phyloP scores from a whole-genome alignment of 2,888 invertebrate genomes.

The Cyaniris semiargus region DNA sequence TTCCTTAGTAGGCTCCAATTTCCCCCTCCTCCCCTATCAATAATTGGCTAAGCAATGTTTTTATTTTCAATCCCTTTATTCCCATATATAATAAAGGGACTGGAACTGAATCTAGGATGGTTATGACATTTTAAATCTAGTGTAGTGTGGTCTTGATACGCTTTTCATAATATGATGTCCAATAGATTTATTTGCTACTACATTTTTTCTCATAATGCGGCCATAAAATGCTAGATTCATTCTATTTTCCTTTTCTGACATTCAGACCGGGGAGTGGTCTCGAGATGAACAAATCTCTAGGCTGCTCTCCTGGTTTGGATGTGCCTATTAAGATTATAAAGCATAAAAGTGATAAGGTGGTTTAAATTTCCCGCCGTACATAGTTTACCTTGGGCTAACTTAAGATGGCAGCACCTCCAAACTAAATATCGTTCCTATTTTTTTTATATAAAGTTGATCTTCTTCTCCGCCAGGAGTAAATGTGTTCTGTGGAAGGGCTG shows the following conservation, averaged over 20 bases:
- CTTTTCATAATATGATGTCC: not conserved
- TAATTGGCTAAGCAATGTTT: not conserved
- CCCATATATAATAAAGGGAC: not conserved
- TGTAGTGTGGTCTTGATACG: not conserved
- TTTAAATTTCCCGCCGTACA: not conserved
- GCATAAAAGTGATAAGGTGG: not conserved
- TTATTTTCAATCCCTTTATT: not conserved
- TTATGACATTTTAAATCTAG: not conserved
- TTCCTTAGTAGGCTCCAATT: too few relatives aligned
- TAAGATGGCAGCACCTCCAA: not conserved
- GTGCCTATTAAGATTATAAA: too few relatives aligned
- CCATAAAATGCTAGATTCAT: not conserved
- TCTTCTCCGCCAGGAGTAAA: too few relatives aligned
- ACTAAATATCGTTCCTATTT: not conserved
- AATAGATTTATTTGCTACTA: not conserved
- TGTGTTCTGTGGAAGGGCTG: not conserved
- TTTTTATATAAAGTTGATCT: not conserved
- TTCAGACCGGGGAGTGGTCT: not conserved
- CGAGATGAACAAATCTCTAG: not conserved
- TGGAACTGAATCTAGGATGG: not conserved
- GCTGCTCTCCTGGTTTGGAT: not conserved
- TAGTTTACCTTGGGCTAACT: not conserved
- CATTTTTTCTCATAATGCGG: not conserved
- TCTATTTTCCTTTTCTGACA: slow-evolving; percentile 1
- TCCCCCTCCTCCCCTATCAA: too few relatives aligned